Conservation (phyloP, 1,140 invertebrate genomes). For the Popillia japonica region DNA sequence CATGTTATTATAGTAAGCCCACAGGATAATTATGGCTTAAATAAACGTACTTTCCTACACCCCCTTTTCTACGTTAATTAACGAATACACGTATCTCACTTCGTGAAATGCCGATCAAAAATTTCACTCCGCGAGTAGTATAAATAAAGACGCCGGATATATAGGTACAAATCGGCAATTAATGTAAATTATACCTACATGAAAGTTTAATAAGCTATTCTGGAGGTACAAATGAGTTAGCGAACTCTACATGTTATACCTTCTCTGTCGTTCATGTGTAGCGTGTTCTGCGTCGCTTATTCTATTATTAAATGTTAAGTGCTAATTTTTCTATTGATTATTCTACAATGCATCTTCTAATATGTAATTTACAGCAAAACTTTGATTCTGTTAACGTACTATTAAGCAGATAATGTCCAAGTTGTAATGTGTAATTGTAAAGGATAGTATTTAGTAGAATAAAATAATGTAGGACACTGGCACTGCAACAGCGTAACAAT, state of each 20-base stretch:
- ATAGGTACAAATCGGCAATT: conserved; percentile 14
- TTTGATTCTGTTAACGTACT: too few species aligned
- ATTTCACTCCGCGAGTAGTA: not conserved
- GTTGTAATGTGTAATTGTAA: too few species aligned
- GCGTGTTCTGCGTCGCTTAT: not conserved
- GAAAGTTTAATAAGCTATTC: conserved; percentile 1
- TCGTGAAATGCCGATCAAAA: not conserved
- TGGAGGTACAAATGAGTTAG: not conserved
- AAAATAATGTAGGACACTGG: too few species aligned
- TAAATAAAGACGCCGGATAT: not conserved
- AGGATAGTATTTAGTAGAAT: too few species aligned
- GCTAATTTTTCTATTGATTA: too few species aligned
- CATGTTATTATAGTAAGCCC: not conserved
- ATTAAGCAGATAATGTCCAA: too few species aligned
- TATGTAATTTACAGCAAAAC: too few species aligned
- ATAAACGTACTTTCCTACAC: conserved; percentile 10
- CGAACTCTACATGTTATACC: conserved; percentile 9
- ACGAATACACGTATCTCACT: not conserved
- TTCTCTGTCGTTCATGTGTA: not conserved
- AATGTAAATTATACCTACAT: conserved; percentile 11
- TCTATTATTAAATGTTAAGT: not conserved
- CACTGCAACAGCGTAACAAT: too few species aligned
- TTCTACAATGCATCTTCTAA: too few species aligned
- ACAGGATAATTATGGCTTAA: not conserved
- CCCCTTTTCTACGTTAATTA: not conserved